Percentiles rank a stretch among this genome's conserved stretches.
Evolutionary conservation across 2,797 vertebrate genomes (phyloP).

Genomic region (Hypotaenidia philippensis): DNA sequence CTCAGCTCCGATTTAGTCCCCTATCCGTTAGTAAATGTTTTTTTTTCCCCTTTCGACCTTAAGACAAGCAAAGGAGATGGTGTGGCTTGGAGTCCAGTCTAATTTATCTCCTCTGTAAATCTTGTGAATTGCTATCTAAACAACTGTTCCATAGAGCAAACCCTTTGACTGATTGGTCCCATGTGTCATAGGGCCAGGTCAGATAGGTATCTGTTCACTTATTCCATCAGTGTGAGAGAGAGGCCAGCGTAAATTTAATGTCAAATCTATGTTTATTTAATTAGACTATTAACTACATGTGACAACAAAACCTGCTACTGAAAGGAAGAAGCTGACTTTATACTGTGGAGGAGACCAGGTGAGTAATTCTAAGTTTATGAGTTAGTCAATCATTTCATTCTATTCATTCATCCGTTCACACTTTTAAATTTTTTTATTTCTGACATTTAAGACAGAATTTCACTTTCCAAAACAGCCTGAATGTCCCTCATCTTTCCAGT

Average conservation of each 20-base stretch:
- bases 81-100: slow-evolving; percentile 12
- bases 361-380: slow-evolving; percentile 25
- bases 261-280: slow-evolving; percentile 47
- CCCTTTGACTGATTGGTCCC: slow-evolving; percentile 18
- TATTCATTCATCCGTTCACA: slow-evolving; percentile 15
- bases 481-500: slow-evolving; percentile 1
- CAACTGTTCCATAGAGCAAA: slow-evolving; percentile 27
- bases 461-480: slow-evolving; percentile 16
- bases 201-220: slow-evolving; percentile 21
- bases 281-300: slow-evolving; percentile 20
- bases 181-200: neutral
- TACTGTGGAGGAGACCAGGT: neutral
- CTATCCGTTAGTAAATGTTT: neutral
- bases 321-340: slow-evolving; percentile 26
- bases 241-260: neutral
- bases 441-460: slow-evolving; percentile 42
- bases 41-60: slow-evolving; percentile 32
- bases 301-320: slow-evolving; percentile 41
- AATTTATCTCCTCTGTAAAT: slow-evolving; percentile 56
- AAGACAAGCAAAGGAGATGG: neutral
- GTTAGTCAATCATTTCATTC: slow-evolving; percentile 21
- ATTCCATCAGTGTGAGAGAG: neutral
- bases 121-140: slow-evolving; percentile 58
- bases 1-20: neutral
- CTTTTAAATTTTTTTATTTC: slow-evolving; percentile 17